Conservation (phyloP, 92 coral and sea anemone genomes). For the Actinostola sp. region DNA sequence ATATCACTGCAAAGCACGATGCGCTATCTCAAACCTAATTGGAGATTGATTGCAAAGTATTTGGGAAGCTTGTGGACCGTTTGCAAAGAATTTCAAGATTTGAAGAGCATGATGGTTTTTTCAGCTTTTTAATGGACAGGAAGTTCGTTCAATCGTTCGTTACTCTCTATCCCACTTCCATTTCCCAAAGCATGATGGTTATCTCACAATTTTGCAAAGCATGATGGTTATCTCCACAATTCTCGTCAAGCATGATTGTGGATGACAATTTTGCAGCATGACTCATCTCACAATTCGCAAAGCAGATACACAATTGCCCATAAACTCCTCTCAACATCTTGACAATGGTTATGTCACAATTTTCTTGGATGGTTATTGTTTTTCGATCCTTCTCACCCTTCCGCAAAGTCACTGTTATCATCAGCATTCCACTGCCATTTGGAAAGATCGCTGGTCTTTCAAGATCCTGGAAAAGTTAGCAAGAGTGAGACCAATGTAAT, state of each 20-base stretch:
- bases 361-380: slow-evolving; percentile 37
- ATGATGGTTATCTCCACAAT: no score
- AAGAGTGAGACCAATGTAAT: neutral
- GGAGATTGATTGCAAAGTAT: no score
- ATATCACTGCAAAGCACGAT: no score
- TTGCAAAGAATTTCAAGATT: no score
- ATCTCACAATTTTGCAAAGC: no score
- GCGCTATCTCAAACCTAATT: no score
- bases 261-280: neutral
- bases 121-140: no score
- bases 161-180: no score
- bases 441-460: slow-evolving; percentile 52
- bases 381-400: slow-evolving; percentile 62
- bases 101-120: no score
- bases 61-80: no score
- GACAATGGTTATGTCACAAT: slow-evolving; percentile 68
- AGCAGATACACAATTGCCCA: slow-evolving; percentile 62
- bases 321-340: slow-evolving; percentile 54
- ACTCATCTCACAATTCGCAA: slow-evolving; percentile 40
- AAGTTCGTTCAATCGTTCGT: no score
- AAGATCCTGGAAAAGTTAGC: slow-evolving; percentile 36
- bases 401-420: slow-evolving; percentile 66
- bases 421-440: slow-evolving; percentile 51
- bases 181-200: no score
- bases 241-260: neutral